These are phyloP conservation scores for Illadopsis cleaveri DNA, from an alignment of 2,113 vertebrate genomes.

Conservation along the genomic window DNA sequence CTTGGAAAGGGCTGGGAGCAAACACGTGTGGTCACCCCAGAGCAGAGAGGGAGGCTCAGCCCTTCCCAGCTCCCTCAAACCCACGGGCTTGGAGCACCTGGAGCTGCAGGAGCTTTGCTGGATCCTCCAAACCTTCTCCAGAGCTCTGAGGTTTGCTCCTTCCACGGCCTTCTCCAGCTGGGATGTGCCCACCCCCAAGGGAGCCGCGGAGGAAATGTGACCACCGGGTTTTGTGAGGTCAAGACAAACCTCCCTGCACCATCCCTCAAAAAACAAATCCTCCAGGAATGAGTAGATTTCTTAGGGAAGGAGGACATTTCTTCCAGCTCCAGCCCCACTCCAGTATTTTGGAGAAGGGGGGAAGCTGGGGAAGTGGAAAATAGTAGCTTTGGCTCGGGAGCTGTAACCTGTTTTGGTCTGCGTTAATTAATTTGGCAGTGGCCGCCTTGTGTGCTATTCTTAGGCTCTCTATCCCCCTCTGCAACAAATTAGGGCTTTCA, in stretches of 20 bases:
- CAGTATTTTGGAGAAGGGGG: background rate
- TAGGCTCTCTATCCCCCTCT: constrained; percentile 45
- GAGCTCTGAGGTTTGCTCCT: background rate
- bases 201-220: accelerated
- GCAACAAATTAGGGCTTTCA: constrained; percentile 69
- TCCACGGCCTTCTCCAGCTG: background rate
- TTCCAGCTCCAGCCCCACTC: background rate
- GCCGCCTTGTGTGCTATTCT: constrained; percentile 44
- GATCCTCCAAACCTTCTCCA: background rate
- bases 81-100: background rate
- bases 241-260: background rate
- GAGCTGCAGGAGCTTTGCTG: background rate
- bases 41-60: background rate
- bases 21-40: constrained; percentile 12
- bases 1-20: constrained; percentile 24
- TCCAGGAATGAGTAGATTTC: background rate
- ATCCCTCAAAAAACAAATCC: background rate
- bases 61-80: background rate
- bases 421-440: constrained; percentile 50
- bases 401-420: constrained; percentile 59
- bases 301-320: background rate
- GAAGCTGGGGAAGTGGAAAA: constrained; percentile 29
- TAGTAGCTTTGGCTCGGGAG: constrained; percentile 34
- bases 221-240: background rate
- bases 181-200: background rate